A percentile compares a stretch with the other conserved stretches of the same genome.
These are phyloP conservation scores for Microtus pennsylvanicus DNA, from an alignment of 2,113 vertebrate genomes.

Conservation along the genomic window DNA sequence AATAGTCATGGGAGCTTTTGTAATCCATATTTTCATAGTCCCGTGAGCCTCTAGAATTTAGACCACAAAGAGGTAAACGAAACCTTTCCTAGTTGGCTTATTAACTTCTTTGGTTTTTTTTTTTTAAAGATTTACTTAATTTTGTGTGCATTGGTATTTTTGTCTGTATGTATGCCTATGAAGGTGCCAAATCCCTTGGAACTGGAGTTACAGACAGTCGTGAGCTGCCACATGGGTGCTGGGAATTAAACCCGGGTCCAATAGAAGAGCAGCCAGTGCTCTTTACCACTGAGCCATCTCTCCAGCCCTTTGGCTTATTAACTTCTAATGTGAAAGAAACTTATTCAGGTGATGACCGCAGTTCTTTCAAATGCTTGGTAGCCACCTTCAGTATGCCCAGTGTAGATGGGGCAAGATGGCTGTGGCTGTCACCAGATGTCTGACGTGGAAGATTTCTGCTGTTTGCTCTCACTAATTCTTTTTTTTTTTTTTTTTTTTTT, in stretches of 20 bases:
- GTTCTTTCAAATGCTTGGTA: not conserved
- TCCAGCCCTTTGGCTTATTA: not conserved
- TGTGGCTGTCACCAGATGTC: not conserved
- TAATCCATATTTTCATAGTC: conserved; percentile 40
- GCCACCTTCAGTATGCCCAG: not conserved
- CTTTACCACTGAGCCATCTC: too few relatives aligned
- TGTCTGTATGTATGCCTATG: too few relatives aligned
- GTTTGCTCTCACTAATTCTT: too few relatives aligned
- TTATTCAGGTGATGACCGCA: not conserved
- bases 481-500: too few relatives aligned
- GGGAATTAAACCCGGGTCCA: too few relatives aligned
- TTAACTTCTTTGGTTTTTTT: not conserved
- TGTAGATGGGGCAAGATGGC: not conserved
- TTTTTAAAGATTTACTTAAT: too few relatives aligned
- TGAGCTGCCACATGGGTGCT: too few relatives aligned
- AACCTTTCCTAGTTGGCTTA: not conserved
- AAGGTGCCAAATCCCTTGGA: too few relatives aligned
- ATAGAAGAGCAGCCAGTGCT: too few relatives aligned
- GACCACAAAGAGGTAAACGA: not conserved
- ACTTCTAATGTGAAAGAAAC: conserved; percentile 1
- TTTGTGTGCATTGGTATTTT: too few relatives aligned
- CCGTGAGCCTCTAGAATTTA: not conserved
- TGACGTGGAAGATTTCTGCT: not conserved
- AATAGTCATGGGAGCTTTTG: not conserved
- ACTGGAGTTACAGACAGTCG: too few relatives aligned